Conservation (phyloP, 2,888 invertebrate genomes). For the Malthinus flaveolus region DNA sequence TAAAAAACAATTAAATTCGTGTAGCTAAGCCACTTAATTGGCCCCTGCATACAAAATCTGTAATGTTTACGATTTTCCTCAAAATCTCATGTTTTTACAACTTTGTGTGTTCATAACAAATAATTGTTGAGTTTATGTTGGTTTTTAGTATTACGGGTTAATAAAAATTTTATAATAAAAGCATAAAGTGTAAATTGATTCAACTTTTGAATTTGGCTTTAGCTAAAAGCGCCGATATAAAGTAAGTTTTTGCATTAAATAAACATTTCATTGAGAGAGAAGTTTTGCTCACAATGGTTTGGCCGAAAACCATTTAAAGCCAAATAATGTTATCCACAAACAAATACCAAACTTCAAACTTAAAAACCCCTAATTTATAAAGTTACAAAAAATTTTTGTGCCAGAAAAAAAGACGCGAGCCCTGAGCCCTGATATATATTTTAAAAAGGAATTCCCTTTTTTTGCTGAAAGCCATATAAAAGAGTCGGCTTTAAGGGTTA, state of each 20-base stretch:
- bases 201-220: conserved; percentile 15
- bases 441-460: no score
- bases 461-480: no score
- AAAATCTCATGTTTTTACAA: no score
- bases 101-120: no score
- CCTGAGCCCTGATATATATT: no score
- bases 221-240: conserved; percentile 13
- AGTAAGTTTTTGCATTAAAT: conserved; percentile 17
- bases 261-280: conserved; percentile 21
- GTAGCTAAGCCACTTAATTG: no score
- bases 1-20: no score
- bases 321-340: conserved; percentile 18
- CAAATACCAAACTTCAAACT: conserved; percentile 11
- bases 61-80: no score
- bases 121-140: no score
- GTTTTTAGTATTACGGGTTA: no score
- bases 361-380: neutral
- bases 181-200: conserved; percentile 2
- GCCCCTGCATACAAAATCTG: no score
- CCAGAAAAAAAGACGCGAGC: no score
- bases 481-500: neutral
- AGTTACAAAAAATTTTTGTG: neutral
- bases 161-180: neutral
- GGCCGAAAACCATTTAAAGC: conserved; percentile 18
- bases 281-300: conserved; percentile 17